Evolutionary conservation across 2,113 vertebrate species (phyloP).

Genomic region (Butastur rufipennis): DNA sequence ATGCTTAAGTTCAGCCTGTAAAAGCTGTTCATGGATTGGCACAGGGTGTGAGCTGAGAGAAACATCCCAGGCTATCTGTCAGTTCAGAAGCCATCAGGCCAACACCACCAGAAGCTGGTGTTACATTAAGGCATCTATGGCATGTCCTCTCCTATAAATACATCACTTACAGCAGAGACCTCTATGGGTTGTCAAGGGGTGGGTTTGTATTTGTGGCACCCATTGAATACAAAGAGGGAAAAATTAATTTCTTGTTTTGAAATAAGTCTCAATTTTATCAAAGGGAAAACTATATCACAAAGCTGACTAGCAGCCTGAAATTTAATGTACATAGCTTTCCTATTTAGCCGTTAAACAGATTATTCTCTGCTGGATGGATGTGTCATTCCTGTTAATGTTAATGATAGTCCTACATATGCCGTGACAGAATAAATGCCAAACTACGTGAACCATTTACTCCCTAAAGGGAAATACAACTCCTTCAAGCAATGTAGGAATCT

Average conservation of each 20-base stretch:
- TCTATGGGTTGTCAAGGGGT: neutral
- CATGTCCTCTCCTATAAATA: neutral
- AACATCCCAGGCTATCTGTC: neutral
- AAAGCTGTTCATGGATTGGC: neutral
- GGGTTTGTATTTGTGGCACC: neutral
- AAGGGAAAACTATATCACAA: neutral
- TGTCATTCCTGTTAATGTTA: neutral
- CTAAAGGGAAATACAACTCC: neutral
- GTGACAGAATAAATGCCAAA: neutral
- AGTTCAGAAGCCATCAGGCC: neutral
- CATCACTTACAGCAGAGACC: neutral
- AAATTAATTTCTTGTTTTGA: conserved; percentile 4
- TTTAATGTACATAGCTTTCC: neutral
- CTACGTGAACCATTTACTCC: neutral
- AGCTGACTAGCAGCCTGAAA: neutral
- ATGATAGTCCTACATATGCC: neutral
- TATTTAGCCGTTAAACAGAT: neutral
- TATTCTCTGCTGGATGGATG: conserved; percentile 2
- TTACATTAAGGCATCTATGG: neutral
- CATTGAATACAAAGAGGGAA: neutral
- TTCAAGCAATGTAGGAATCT: neutral
- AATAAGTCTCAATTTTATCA: neutral
- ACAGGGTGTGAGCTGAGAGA: neutral
- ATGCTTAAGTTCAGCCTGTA: neutral
- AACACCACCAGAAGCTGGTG: neutral